Evolutionary conservation across 1,140 invertebrate species (phyloP), one percentile per base, ranked within the genome.

Genomic region (Parapsyche elsis): DNA sequence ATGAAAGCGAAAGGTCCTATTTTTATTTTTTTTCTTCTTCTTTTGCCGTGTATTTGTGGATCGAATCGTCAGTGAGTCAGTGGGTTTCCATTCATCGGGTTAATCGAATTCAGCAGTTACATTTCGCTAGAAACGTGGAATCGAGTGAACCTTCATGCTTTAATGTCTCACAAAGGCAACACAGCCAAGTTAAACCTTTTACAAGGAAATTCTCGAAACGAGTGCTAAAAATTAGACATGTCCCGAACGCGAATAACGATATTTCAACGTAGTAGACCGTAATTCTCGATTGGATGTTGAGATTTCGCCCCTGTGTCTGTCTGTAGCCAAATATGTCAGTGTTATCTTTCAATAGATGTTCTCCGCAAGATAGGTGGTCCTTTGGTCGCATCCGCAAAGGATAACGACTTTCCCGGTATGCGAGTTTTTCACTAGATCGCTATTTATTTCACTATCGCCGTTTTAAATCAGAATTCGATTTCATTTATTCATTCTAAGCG

Each of bases 71-170:
- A 14, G n/a, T 23, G 61, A 61, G 59, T 78, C 61, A 16, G 46
- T 26, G 59, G 26, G 24, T 73, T 79, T 61, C 59, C 64, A 75
- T 80, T 75, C 71, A 44, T 61, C 16, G 26, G 45, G 53, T 64
- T 80, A 76, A 80, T 80, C 71, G 73, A 80, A 80, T 80, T 80
- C 59, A 46, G 79, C 73, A 67, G 71, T 61, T 75, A 75, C 73
- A 45, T 75, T 80, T 74, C 5, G 24, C 2, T 12, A 53, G 71
- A 53, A 46, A 26, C 12, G 71, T 21, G 10, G 71, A 38, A 73
- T 71, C 14, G 67, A 67, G 21, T 67, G 64, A 67, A 26, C 64
- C 64, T 67, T 67, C 64, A 67, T 12, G 64, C 64, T 23, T 67
- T 67, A 26, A 67, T 67, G 23, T 67, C 24, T 67, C 64, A 26